phyloP scores from a whole-genome alignment of 2,888 invertebrate species.

The Eupithecia exiguata region DNA sequence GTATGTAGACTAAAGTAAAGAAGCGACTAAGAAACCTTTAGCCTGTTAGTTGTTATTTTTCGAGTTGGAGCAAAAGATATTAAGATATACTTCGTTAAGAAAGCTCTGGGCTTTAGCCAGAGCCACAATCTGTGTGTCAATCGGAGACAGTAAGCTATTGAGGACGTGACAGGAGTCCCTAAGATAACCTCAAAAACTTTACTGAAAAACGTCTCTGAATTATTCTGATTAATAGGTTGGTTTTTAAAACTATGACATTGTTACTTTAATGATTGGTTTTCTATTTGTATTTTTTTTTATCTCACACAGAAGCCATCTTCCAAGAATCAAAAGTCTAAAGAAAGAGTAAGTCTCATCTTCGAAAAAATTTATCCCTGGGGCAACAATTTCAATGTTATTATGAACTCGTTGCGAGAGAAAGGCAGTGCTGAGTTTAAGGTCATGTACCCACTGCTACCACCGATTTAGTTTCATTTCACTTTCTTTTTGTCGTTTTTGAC shows the following conservation, averaged over 20 bases:
- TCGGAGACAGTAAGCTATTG: too few relatives aligned
- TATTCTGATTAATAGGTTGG: neutral
- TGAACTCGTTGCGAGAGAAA: slow-evolving; percentile 36
- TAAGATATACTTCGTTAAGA: neutral
- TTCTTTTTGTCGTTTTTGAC: slow-evolving; percentile 51
- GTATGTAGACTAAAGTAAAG: too few relatives aligned
- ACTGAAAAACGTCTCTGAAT: neutral
- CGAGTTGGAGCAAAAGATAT: too few relatives aligned
- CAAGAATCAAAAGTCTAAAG: neutral
- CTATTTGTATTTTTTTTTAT: neutral
- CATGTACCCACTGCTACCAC: slow-evolving; percentile 57
- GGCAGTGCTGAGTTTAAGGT: slow-evolving; percentile 67
- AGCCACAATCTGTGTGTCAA: neutral
- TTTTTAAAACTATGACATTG: too few relatives aligned
- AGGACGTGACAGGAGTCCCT: neutral
- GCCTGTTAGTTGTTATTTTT: too few relatives aligned
- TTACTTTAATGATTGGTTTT: neutral
- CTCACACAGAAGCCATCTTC: neutral
- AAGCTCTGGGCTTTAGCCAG: neutral
- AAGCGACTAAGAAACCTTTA: too few relatives aligned
- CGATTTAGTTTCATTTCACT: slow-evolving; percentile 64
- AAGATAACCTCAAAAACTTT: neutral
- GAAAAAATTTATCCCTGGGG: neutral
- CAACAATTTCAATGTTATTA: slow-evolving; percentile 21
- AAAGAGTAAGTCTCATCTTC: neutral